phyloP scores from a whole-genome alignment of 1,140 invertebrate species.

The Polypedilum vanderplanki region DNA sequence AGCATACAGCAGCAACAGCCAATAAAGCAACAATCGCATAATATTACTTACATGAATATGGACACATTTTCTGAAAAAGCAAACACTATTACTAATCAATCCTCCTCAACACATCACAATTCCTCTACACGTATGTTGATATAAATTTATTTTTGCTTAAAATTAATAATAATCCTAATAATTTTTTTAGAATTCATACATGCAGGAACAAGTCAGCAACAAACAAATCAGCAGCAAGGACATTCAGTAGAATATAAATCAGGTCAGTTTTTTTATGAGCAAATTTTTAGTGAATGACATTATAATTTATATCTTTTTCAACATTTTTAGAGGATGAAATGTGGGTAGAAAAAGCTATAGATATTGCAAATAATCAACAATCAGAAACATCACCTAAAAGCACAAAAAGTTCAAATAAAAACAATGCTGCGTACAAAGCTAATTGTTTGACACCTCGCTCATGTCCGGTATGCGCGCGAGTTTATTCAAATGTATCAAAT shows the following conservation, averaged over 20 bases:
- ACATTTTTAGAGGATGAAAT: conserved; percentile 4
- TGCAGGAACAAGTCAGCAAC: not conserved
- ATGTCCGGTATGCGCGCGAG: conserved; percentile 68
- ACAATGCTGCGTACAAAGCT: conserved; percentile 44
- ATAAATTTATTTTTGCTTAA: not conserved
- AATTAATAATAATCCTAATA: not conserved
- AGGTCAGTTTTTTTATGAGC: not conserved
- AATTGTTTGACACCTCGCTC: conserved; percentile 61
- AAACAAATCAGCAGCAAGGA: not conserved
- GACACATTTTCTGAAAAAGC: not conserved
- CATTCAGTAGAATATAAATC: conserved; percentile 9
- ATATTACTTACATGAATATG: conserved; percentile 22
- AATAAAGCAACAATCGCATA: not conserved
- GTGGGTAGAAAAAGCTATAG: conserved; percentile 16
- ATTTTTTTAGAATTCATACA: not conserved
- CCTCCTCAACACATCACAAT: not conserved
- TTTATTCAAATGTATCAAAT: conserved; percentile 74
- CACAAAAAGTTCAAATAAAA: conserved; percentile 19
- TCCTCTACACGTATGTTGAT: not conserved
- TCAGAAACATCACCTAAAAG: conserved; percentile 7
- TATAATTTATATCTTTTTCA: no score
- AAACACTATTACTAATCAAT: not conserved
- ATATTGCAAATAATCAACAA: not conserved
- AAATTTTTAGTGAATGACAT: no score
- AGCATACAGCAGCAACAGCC: not conserved